Evolutionary conservation across 2,888 invertebrate species (phyloP).

Genomic region (Pantelozetes paolii): DNA sequence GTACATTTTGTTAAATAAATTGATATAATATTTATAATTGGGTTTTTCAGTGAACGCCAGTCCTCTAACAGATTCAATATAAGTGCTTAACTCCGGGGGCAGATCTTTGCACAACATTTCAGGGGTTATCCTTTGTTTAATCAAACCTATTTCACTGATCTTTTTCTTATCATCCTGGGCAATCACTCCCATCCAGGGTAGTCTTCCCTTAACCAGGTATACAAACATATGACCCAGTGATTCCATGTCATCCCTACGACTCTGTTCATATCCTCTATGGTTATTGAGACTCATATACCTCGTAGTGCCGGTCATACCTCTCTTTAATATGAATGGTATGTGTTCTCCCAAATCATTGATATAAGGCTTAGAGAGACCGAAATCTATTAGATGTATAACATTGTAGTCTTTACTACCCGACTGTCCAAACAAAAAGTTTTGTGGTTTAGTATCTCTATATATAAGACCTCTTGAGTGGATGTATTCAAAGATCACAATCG

Average conservation of each 20-base stretch:
- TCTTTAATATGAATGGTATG: constrained; percentile 61
- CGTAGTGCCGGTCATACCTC: constrained; percentile 94
- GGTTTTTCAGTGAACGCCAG: constrained; percentile 29
- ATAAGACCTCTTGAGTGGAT: constrained; percentile 56
- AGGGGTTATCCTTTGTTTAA: constrained; percentile 30
- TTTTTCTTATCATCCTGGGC: constrained; percentile 24
- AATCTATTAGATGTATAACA: neutral
- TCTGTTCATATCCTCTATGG: constrained; percentile 72
- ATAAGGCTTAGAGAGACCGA: constrained; percentile 12
- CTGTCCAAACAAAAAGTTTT: constrained; percentile 76
- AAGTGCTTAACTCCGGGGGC: constrained; percentile 33
- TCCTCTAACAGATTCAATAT: neutral
- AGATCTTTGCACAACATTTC: constrained; percentile 4
- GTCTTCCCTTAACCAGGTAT: constrained; percentile 25
- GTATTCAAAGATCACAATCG: constrained; percentile 48
- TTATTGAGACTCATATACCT: constrained; percentile 98
- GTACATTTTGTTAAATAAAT: neutral
- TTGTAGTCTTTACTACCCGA: neutral
- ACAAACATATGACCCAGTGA: constrained; percentile 34
- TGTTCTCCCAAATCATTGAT: constrained; percentile 22
- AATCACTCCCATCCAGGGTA: constrained; percentile 37
- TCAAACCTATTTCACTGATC: constrained; percentile 38
- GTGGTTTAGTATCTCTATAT: constrained; percentile 84
- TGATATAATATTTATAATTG: constrained; percentile 19
- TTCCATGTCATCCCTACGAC: constrained; percentile 39